These are phyloP conservation scores for Hyles vespertilio DNA, from an alignment of 1,140 invertebrate species.

Conservation along the genomic window DNA sequence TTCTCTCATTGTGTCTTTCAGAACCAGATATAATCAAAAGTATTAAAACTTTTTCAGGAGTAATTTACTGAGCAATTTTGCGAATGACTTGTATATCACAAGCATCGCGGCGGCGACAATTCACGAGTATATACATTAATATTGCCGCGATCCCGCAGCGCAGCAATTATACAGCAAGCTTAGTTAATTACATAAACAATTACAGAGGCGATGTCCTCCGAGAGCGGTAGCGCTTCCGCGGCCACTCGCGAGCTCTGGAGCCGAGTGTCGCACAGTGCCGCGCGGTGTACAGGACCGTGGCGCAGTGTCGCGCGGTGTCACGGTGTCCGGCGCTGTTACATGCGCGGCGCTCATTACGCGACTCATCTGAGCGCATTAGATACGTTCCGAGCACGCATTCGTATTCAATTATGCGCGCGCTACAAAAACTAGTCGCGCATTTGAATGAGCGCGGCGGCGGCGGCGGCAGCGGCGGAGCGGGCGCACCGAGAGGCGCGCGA, in stretches of 20 bases:
- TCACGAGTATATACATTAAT: too few species aligned
- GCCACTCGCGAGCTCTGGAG: background rate
- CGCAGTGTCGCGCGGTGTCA: background rate
- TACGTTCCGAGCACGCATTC: slow-evolving; percentile 56
- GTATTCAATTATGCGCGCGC: slow-evolving; percentile 62
- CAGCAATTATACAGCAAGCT: background rate
- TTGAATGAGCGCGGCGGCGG: slow-evolving; percentile 50
- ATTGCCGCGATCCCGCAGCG: too few species aligned
- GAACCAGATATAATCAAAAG: too few species aligned
- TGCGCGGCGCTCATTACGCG: slow-evolving; percentile 36
- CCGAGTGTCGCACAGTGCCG: background rate
- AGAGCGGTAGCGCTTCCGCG: background rate
- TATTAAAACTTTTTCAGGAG: too few species aligned
- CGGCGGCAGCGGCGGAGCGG: background rate
- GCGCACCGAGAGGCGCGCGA: background rate
- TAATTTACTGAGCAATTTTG: too few species aligned
- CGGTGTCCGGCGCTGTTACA: slow-evolving; percentile 14
- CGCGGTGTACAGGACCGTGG: background rate
- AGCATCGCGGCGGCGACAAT: too few species aligned
- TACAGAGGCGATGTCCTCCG: background rate
- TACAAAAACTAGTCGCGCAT: slow-evolving; percentile 67
- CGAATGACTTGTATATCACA: too few species aligned
- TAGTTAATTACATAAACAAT: slow-evolving; percentile 5
- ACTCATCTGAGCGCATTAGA: slow-evolving; percentile 49
- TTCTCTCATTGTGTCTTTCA: too few species aligned